A percentile compares a stretch with the other conserved stretches of the same genome.
Evolutionary conservation across 2,797 vertebrate species (phyloP).

Genomic region (Leptatherina wallacei): DNA sequence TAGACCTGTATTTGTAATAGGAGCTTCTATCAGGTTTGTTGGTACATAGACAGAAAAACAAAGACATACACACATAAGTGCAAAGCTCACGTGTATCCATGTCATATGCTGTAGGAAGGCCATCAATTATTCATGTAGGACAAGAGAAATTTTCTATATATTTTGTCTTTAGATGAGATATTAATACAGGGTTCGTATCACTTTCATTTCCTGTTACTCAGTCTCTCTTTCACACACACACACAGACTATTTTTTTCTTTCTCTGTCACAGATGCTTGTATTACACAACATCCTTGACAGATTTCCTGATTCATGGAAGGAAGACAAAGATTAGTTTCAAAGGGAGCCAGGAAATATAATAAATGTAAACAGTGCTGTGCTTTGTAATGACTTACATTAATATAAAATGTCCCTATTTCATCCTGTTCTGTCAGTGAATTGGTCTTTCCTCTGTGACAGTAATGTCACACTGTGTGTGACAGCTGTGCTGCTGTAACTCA

Average conservation of each 20-base stretch:
- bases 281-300: slow-evolving; percentile 56
- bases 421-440: slow-evolving; percentile 19
- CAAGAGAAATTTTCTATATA: slow-evolving; percentile 60
- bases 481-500: slow-evolving; percentile 46
- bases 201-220: slow-evolving; percentile 59
- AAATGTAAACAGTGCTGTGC: slow-evolving; percentile 52
- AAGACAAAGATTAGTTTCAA: slow-evolving; percentile 55
- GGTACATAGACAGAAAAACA: slow-evolving; percentile 21
- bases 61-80: slow-evolving; percentile 18
- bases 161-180: slow-evolving; percentile 59
- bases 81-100: slow-evolving; percentile 55
- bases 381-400: slow-evolving; percentile 54
- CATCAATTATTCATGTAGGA: slow-evolving; percentile 79
- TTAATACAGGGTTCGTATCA: slow-evolving; percentile 50
- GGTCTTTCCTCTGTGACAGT: slow-evolving; percentile 27
- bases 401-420: slow-evolving; percentile 28
- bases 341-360: slow-evolving; percentile 45
- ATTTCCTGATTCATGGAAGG: slow-evolving; percentile 54
- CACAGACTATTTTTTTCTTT: slow-evolving; percentile 7
- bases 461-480: slow-evolving; percentile 41
- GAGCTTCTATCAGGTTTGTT: slow-evolving; percentile 35
- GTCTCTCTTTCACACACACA: not conserved
- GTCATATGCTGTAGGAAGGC: slow-evolving; percentile 66
- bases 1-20: slow-evolving; percentile 54
- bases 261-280: slow-evolving; percentile 41